Percentiles rank a stretch among this genome's conserved stretches.
These are phyloP conservation scores for Lasiurus borealis DNA, from an alignment of 2,113 vertebrate genomes.

Conservation along the genomic window DNA sequence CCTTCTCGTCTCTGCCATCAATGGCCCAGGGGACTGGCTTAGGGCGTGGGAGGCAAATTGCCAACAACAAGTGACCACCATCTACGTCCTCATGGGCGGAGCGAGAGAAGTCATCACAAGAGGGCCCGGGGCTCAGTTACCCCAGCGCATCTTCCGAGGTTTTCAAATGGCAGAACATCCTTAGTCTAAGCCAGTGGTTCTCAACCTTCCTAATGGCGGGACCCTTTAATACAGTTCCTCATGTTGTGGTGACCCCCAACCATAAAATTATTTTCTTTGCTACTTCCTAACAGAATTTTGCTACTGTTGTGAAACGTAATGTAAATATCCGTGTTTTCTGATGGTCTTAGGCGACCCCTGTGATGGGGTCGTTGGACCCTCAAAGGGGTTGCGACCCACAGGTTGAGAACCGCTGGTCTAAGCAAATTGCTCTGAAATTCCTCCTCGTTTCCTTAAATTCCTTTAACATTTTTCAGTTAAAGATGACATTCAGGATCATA, in stretches of 20 bases:
- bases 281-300: too few species aligned
- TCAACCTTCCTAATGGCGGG: too few species aligned
- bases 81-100: background rate
- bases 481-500: background rate
- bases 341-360: too few species aligned
- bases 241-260: too few species aligned
- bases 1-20: background rate
- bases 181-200: background rate
- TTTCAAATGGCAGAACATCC: background rate
- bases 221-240: too few species aligned
- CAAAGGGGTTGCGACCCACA: too few species aligned
- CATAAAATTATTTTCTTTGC: too few species aligned
- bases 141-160: background rate
- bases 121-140: background rate
- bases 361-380: too few species aligned
- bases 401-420: too few species aligned
- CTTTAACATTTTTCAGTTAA: background rate
- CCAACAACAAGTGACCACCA: background rate
- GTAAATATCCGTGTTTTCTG: too few species aligned
- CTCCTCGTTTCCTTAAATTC: background rate
- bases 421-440: background rate
- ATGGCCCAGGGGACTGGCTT: background rate
- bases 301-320: too few species aligned
- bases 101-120: background rate
- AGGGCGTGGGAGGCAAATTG: background rate